phyloP scores from a whole-genome alignment of 2,113 vertebrate genomes.

The Fulmarus glacialis region DNA sequence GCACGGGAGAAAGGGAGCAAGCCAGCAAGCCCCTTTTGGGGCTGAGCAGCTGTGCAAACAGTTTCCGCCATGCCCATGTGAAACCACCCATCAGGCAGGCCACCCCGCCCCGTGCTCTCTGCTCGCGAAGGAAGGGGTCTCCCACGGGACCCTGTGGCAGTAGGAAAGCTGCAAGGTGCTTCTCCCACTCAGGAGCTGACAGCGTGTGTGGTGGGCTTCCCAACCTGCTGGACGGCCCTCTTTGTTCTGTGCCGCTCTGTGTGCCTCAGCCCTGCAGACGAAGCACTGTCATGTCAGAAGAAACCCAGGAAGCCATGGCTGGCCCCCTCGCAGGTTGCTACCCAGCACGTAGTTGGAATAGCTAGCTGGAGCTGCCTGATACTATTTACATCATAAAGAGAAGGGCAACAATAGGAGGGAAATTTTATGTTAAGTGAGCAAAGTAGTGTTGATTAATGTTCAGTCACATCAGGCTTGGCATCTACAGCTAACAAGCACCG shows the following conservation, averaged over 20 bases:
- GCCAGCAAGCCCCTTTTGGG: neutral
- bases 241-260: neutral
- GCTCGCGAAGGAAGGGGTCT: neutral
- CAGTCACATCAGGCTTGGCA: neutral
- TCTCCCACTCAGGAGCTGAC: neutral
- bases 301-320: neutral
- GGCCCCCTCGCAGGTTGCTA: neutral
- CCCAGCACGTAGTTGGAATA: neutral
- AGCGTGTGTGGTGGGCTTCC: accelerated
- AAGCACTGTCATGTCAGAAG: neutral
- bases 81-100: neutral
- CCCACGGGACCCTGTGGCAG: accelerated
- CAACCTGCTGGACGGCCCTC: neutral
- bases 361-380: neutral
- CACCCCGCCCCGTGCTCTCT: accelerated
- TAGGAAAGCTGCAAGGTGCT: neutral
- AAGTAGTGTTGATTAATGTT: neutral
- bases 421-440: neutral
- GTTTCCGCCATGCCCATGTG: accelerated
- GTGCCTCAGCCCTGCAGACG: no score
- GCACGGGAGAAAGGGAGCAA: neutral
- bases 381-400: neutral
- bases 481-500: neutral
- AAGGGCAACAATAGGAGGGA: neutral
- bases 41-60: neutral